Percentiles rank a stretch among this genome's conserved stretches.
Conservation (phyloP, 2,888 invertebrate genomes). For the Mayetiola destructor region DNA sequence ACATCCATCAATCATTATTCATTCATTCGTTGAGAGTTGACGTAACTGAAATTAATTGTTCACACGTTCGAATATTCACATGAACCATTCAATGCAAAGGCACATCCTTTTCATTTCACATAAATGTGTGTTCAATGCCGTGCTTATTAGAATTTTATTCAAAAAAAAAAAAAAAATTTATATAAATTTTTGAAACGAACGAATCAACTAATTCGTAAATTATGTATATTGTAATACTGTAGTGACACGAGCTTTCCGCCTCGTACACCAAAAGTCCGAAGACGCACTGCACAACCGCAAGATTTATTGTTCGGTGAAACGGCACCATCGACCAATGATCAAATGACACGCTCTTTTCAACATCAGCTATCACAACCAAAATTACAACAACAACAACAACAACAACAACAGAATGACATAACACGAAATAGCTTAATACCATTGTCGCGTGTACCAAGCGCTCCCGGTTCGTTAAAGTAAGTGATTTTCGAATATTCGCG, state of each 20-base stretch:
- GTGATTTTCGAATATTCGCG: slow-evolving; percentile 22
- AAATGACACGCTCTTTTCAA: slow-evolving; percentile 27
- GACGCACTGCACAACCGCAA: slow-evolving; percentile 50
- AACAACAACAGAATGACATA: slow-evolving; percentile 25
- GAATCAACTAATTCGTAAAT: too few species aligned
- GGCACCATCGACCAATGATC: slow-evolving; percentile 18
- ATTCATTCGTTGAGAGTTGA: too few species aligned
- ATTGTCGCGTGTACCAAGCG: slow-evolving; percentile 53
- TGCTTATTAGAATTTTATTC: too few species aligned
- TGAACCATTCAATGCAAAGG: too few species aligned
- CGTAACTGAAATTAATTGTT: too few species aligned
- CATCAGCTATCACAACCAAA: slow-evolving; percentile 20
- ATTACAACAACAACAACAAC: slow-evolving; percentile 23
- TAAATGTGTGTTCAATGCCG: too few species aligned
- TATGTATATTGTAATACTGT: neutral
- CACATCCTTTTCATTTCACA: too few species aligned
- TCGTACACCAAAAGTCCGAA: slow-evolving; percentile 40
- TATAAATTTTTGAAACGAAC: too few species aligned
- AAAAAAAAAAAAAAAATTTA: neutral
- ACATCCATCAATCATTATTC: too few species aligned
- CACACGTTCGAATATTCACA: too few species aligned
- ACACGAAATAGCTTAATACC: slow-evolving; percentile 29
- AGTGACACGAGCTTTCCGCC: slow-evolving; percentile 17
- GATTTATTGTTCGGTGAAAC: slow-evolving; percentile 49
- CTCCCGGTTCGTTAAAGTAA: slow-evolving; percentile 62